These are phyloP conservation scores for Crotalus horridus DNA, from an alignment of 2,113 vertebrate genomes.

Conservation along the genomic window DNA sequence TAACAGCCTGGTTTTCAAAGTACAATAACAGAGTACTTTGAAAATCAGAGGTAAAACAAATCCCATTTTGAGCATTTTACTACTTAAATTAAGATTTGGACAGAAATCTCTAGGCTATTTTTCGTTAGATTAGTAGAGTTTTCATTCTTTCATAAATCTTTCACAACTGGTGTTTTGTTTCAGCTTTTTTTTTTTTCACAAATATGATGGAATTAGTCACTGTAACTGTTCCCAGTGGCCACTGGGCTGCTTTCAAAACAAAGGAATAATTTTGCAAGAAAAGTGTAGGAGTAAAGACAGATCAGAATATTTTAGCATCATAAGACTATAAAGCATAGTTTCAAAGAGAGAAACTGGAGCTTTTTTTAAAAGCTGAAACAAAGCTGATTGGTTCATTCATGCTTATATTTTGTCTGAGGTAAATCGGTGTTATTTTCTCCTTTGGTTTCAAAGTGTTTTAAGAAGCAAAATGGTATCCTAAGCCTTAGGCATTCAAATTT, in stretches of 20 bases:
- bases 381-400: not conserved
- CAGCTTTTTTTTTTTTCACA: slow-evolving; percentile 52
- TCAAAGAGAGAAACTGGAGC: not conserved
- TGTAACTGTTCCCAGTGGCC: slow-evolving; percentile 51
- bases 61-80: not conserved
- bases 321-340: slow-evolving; percentile 30
- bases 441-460: not conserved
- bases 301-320: slow-evolving; percentile 33
- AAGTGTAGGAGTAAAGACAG: slow-evolving; percentile 51
- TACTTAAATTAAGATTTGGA: not conserved
- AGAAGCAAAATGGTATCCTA: not conserved
- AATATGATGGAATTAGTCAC: slow-evolving; percentile 62
- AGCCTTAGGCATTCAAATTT: not conserved
- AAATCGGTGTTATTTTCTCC: not conserved
- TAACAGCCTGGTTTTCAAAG: not conserved
- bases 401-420: not conserved
- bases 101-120: slow-evolving; percentile 43
- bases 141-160: slow-evolving; percentile 38
- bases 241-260: slow-evolving; percentile 57
- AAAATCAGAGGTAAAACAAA: not conserved
- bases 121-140: slow-evolving; percentile 52
- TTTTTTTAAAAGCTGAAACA: slow-evolving; percentile 6
- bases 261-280: slow-evolving; percentile 51
- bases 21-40: slow-evolving; percentile 14
- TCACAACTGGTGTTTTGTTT: slow-evolving; percentile 62